These are phyloP conservation scores for Myiopsitta monachus DNA, from an alignment of 2,113 vertebrate genomes.

Conservation along the genomic window DNA sequence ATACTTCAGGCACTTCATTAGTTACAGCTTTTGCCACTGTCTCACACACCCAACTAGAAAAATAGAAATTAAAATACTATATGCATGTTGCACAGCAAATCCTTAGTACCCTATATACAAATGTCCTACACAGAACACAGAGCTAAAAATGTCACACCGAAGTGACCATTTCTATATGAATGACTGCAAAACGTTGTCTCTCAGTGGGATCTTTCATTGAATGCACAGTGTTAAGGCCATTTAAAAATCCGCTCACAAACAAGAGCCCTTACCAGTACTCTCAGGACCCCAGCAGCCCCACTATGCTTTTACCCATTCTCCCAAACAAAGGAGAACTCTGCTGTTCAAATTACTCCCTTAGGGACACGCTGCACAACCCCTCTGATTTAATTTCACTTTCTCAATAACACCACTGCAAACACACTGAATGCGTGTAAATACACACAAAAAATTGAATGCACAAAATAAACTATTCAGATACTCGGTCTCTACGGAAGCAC, in stretches of 20 bases:
- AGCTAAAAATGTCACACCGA: not conserved
- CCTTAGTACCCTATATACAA: not conserved
- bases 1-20: not conserved
- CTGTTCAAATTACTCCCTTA: conserved; percentile 31
- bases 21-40: not conserved
- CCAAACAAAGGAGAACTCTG: conserved; percentile 15
- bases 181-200: not conserved
- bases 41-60: not conserved
- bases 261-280: not conserved
- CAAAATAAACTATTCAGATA: conserved; percentile 60
- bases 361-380: not conserved
- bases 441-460: not conserved
- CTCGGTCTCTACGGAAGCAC: not conserved
- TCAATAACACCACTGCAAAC: conserved; percentile 23
- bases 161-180: not conserved
- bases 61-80: not conserved
- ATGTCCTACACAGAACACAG: not conserved
- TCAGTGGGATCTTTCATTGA: not conserved
- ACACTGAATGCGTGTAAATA: not conserved
- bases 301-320: not conserved
- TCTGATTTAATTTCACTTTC: conserved; percentile 38
- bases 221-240: not conserved
- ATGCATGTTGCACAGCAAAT: not conserved
- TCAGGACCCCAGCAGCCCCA: not conserved
- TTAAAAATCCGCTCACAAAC: conserved; percentile 2